phyloP scores from a whole-genome alignment of 2,113 vertebrate genomes.

The Strix uralensis region DNA sequence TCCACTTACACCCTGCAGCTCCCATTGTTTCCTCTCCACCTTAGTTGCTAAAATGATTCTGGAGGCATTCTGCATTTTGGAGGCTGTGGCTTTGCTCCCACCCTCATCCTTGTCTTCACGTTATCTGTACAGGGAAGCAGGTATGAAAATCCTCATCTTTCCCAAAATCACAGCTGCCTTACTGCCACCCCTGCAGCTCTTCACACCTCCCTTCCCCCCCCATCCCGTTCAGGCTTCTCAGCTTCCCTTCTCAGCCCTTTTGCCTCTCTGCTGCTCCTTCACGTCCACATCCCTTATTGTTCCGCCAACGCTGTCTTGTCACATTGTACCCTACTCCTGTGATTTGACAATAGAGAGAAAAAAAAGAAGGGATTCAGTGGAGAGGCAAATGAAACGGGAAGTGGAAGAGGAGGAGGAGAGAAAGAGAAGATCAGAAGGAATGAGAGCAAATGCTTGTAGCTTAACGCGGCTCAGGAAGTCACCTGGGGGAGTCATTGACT shows the following conservation, averaged over 20 bases:
- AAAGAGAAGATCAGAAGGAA: constrained; percentile 40
- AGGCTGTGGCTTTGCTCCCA: neutral
- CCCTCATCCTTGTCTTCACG: neutral
- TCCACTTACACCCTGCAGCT: neutral
- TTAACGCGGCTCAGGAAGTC: constrained; percentile 5
- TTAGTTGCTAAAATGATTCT: neutral
- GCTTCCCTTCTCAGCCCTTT: neutral
- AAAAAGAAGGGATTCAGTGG: neutral
- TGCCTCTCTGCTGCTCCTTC: constrained; percentile 15
- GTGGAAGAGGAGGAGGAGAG: constrained; percentile 34
- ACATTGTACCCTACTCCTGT: neutral
- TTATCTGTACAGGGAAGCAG: neutral
- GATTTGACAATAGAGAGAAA: constrained; percentile 36
- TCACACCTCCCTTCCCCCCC: neutral
- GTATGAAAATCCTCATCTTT: neutral
- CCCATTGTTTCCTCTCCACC: neutral
- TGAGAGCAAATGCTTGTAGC: neutral
- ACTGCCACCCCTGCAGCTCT: neutral
- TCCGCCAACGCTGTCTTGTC: neutral
- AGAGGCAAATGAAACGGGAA: neutral
- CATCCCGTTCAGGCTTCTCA: neutral
- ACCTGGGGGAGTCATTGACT: constrained; percentile 48
- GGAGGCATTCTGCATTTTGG: neutral
- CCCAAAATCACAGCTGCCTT: neutral
- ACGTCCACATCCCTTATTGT: neutral